A percentile compares a stretch with the other conserved stretches of the same genome.
phyloP scores from a whole-genome alignment of 1,140 invertebrate genomes.

The roundworm (Caenorhabditis elegans) region WBcel235 BX284604.4:5999501-6000000 shows the following conservation, averaged over 20 bases:
- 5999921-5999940: not conserved
- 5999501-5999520: conserved; percentile 21
- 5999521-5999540: not conserved
- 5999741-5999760: not conserved
- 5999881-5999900: not conserved
- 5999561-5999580: not conserved
- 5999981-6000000: not conserved
- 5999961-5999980: not conserved
- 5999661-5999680: not conserved
- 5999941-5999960: not conserved
- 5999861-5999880: not conserved
- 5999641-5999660: not conserved
- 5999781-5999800: not conserved
- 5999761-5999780: not conserved
- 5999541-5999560: not conserved
- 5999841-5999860: not conserved
- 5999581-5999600: too few species aligned
- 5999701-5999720: not conserved
- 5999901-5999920: not conserved
- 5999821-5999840: not conserved
- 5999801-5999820: not conserved
- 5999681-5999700: not conserved
- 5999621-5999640: not conserved
- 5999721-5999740: conserved; percentile 6
- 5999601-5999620: not conserved